Percentiles rank a stretch among this genome's conserved stretches.
phyloP scores from a whole-genome alignment of 2,113 vertebrate genomes.

The Scolopax mira region DNA sequence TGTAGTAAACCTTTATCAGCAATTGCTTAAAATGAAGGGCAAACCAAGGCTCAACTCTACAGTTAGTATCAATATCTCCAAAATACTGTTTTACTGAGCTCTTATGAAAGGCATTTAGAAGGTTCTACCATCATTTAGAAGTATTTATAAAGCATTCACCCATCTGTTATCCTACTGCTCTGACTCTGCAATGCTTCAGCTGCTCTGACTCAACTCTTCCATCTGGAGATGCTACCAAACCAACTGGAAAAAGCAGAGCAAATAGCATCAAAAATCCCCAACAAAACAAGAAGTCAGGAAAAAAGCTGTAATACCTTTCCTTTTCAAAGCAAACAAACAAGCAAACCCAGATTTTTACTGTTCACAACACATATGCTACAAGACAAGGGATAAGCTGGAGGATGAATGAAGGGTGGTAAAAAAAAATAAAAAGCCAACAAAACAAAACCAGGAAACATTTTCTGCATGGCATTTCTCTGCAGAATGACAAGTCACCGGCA shows the following conservation, averaged over 20 bases:
- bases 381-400: neutral
- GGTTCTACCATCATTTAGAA: constrained; percentile 16
- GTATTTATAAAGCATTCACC: constrained; percentile 47
- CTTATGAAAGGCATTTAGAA: neutral
- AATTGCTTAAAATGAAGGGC: neutral
- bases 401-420: neutral
- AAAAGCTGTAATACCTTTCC: constrained; percentile 5
- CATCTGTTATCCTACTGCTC: constrained; percentile 55
- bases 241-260: constrained; percentile 60
- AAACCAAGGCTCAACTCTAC: neutral
- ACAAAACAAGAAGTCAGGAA: neutral
- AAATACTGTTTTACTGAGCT: neutral
- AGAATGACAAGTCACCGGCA: neutral
- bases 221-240: constrained; percentile 57
- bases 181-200: constrained; percentile 36
- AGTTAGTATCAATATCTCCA: neutral
- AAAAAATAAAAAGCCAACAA: too few species aligned
- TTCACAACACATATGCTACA: constrained; percentile 26
- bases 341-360: neutral
- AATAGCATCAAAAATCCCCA: constrained; percentile 18
- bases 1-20: neutral
- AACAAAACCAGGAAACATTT: neutral
- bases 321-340: constrained; percentile 50
- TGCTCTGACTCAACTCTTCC: constrained; percentile 62
- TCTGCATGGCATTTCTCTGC: neutral